These are phyloP conservation scores for Nasonovia ribisnigri DNA, from an alignment of 2,888 invertebrate species.

Conservation along the genomic window DNA sequence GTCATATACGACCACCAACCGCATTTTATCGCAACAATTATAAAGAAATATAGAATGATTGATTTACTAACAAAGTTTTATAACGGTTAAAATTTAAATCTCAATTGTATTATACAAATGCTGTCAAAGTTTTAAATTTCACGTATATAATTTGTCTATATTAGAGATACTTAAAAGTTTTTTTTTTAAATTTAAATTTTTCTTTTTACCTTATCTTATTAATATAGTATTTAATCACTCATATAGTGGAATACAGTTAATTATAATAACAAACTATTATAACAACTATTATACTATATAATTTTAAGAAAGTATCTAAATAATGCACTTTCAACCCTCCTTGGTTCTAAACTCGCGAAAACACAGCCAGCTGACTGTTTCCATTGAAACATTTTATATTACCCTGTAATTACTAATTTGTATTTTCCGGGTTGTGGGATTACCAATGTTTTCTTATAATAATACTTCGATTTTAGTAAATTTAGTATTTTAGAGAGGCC, in stretches of 20 bases:
- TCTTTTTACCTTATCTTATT: neutral
- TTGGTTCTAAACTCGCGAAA: neutral
- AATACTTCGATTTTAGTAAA: too few relatives aligned
- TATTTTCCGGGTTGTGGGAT: neutral
- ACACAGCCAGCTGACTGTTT: neutral
- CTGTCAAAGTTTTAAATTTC: neutral
- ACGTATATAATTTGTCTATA: neutral
- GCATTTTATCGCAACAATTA: neutral
- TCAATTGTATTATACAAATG: neutral
- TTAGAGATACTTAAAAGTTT: neutral
- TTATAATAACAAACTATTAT: neutral
- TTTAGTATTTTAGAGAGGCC: too few relatives aligned
- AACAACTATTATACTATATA: too few relatives aligned
- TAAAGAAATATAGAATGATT: neutral
- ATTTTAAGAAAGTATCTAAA: neutral
- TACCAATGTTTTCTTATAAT: too few relatives aligned
- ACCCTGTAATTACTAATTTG: neutral
- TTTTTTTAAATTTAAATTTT: neutral
- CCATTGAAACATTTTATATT: neutral
- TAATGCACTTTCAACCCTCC: neutral
- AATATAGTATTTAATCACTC: neutral
- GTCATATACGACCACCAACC: neutral
- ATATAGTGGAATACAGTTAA: neutral
- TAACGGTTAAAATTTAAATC: neutral
- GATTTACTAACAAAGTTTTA: neutral